Evolutionary conservation across 1,140 invertebrate genomes (phyloP).

Genomic region (Platyura marginata): DNA sequence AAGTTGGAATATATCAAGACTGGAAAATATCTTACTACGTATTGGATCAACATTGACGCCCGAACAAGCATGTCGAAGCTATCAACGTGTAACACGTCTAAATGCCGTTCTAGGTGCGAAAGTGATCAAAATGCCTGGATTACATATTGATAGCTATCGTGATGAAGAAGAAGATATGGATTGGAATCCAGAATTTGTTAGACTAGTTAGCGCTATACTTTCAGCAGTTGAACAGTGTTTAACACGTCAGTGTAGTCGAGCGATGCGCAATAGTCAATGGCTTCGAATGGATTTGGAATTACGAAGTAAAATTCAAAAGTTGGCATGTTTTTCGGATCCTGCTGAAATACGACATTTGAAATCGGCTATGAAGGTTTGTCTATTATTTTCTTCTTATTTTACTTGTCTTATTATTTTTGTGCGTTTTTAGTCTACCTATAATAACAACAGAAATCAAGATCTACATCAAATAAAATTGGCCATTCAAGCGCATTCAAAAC

Average conservation of each 20-base stretch:
- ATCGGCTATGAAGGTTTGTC: background rate
- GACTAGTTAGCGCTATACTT: conserved; percentile 23
- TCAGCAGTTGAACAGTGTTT: conserved; percentile 39
- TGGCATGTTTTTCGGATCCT: conserved; percentile 30
- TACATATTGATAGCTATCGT: conserved; percentile 14
- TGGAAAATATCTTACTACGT: conserved; percentile 44
- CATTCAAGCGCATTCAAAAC: conserved; percentile 30
- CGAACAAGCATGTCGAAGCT: conserved; percentile 51
- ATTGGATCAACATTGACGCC: conserved; percentile 40
- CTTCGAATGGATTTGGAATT: conserved; percentile 39
- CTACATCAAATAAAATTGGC: conserved; percentile 34
- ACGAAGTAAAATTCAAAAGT: conserved; percentile 35
- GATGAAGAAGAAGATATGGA: conserved; percentile 23
- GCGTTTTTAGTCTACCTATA: too few species aligned
- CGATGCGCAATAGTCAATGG: conserved; percentile 41
- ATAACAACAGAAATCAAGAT: conserved; percentile 27
- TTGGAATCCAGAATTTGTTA: conserved; percentile 23
- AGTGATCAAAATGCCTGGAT: conserved; percentile 18
- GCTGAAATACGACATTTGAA: conserved; percentile 7
- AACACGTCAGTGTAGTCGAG: conserved; percentile 36
- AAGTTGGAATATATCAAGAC: conserved; percentile 38
- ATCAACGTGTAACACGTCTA: conserved; percentile 26
- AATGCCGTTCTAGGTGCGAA: conserved; percentile 20
- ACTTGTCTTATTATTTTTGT: too few species aligned
- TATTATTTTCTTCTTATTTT: too few species aligned